Conservation (phyloP, 2,888 invertebrate species). For the Drosophila lacicola region DNA sequence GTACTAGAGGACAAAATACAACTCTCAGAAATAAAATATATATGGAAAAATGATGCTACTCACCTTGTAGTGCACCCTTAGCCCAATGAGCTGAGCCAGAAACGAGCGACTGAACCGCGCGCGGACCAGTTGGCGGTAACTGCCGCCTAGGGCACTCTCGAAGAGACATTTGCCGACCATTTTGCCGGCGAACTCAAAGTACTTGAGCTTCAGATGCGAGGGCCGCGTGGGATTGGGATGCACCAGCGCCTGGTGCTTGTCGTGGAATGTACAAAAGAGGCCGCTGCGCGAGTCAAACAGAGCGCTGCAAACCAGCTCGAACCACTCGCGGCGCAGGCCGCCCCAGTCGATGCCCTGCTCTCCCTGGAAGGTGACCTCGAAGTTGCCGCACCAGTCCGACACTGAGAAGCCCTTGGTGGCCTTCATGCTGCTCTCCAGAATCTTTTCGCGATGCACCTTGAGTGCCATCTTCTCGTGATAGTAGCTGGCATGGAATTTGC, state of each 20-base stretch:
- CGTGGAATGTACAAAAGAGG: slow-evolving; percentile 94
- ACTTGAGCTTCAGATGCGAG: slow-evolving; percentile 91
- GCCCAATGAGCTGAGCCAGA: slow-evolving; percentile 96
- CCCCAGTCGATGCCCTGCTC: slow-evolving; percentile 98
- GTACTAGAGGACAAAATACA: slow-evolving; percentile 87
- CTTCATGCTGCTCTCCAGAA: slow-evolving; percentile 93
- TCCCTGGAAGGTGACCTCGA: slow-evolving; percentile 96
- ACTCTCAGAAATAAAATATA: neutral
- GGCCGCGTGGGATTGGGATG: slow-evolving; percentile 95
- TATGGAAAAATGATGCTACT: fast-evolving
- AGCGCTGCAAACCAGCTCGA: slow-evolving; percentile 94
- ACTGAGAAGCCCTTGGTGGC: slow-evolving; percentile 93
- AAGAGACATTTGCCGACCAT: slow-evolving; percentile 97
- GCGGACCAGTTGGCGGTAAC: slow-evolving; percentile 94
- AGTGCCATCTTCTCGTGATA: slow-evolving; percentile 94
- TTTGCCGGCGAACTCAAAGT: slow-evolving; percentile 97
- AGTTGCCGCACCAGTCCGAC: slow-evolving; percentile 97
- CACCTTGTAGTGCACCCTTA: slow-evolving; percentile 96
- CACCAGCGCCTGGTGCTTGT: slow-evolving; percentile 94
- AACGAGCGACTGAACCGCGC: slow-evolving; percentile 96
- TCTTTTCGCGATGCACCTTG: slow-evolving; percentile 92
- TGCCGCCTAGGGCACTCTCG: slow-evolving; percentile 95
- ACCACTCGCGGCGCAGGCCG: slow-evolving; percentile 97
- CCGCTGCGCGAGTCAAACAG: slow-evolving; percentile 94
- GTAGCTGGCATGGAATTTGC: slow-evolving; percentile 94